phyloP scores from a whole-genome alignment of 1,140 invertebrate species.

The Cherax destructor region DNA sequence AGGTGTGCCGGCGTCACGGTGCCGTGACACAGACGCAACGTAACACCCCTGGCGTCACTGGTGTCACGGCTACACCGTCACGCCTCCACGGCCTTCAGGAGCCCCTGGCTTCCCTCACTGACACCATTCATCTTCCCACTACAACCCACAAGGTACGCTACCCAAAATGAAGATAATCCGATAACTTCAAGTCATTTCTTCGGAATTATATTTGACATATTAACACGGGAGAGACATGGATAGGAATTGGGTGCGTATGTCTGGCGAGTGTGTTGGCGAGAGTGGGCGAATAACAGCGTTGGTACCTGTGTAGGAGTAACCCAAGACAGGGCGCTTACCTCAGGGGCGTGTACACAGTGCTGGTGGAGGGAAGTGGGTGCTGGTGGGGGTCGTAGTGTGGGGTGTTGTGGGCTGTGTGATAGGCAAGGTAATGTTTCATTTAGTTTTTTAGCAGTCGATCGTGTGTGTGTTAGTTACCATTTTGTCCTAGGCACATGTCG shows the following conservation, averaged over 20 bases:
- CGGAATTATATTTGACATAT: neutral
- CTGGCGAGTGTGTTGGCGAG: neutral
- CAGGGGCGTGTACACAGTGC: neutral
- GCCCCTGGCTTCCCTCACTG: neutral
- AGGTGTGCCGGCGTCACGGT: constrained; percentile 12
- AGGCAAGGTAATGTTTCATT: too few relatives aligned
- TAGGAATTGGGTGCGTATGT: too few relatives aligned
- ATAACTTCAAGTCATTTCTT: neutral
- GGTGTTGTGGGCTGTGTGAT: too few relatives aligned
- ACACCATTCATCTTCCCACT: neutral
- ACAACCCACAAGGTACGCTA: neutral
- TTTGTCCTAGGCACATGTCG: too few relatives aligned
- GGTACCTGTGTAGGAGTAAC: neutral
- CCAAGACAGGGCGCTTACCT: neutral
- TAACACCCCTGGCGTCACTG: neutral
- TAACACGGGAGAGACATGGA: neutral
- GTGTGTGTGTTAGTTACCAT: too few relatives aligned
- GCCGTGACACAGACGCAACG: neutral
- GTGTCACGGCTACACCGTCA: neutral
- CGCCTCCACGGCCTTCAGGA: neutral
- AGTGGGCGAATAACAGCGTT: neutral
- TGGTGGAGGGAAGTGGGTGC: too few relatives aligned
- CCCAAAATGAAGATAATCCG: neutral
- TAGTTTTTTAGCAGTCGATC: too few relatives aligned
- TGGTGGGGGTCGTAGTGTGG: too few relatives aligned